Evolutionary conservation across 2,888 invertebrate genomes (phyloP).

Genomic region (Gortyna flavago): DNA sequence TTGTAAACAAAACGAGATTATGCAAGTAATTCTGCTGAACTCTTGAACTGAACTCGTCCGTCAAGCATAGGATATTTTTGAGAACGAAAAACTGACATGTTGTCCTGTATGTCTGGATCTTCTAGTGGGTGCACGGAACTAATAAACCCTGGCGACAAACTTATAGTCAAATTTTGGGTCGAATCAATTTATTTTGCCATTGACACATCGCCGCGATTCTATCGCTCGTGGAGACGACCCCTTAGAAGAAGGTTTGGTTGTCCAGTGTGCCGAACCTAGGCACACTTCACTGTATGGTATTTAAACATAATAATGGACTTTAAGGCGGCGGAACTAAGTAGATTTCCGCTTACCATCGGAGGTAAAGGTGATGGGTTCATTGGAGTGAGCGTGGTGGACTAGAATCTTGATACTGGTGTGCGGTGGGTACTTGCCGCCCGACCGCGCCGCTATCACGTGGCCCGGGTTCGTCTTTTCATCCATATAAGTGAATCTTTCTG

Average conservation of each 20-base stretch:
- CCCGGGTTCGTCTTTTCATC: slow-evolving; percentile 96
- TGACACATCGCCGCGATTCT: too few relatives aligned
- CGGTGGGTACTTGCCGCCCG: slow-evolving; percentile 93
- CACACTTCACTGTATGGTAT: background rate
- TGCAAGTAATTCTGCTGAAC: background rate
- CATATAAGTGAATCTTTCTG: slow-evolving; percentile 93
- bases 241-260: background rate
- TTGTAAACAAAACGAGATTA: background rate
- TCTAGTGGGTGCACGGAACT: too few relatives aligned
- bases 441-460: slow-evolving; percentile 96
- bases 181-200: background rate
- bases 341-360: slow-evolving; percentile 93
- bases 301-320: background rate
- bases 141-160: background rate
- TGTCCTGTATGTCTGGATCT: background rate
- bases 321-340: background rate
- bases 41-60: background rate
- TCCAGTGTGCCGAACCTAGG: background rate
- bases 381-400: slow-evolving; percentile 91
- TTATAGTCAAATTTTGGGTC: background rate
- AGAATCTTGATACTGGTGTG: slow-evolving; percentile 97
- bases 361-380: slow-evolving; percentile 95
- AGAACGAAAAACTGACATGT: background rate
- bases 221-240: too few relatives aligned
- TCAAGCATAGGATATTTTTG: background rate